phyloP scores from a whole-genome alignment of 2,113 vertebrate genomes.

The Sceloporus tristichus region DNA sequence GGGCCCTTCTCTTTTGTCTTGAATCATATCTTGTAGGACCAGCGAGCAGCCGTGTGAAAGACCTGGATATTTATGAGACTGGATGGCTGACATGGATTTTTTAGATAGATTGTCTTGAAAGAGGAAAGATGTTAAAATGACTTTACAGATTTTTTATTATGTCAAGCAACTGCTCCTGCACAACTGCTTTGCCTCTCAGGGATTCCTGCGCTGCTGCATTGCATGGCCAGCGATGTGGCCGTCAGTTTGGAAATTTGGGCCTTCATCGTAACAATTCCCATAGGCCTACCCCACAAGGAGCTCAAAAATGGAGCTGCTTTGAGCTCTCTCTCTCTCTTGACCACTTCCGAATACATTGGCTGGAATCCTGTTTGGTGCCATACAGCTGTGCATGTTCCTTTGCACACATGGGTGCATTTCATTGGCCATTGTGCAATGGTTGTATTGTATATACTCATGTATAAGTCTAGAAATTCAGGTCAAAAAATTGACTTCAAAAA shows the following conservation, averaged over 20 bases:
- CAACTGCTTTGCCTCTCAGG: background rate
- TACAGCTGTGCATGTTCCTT: too few relatives aligned
- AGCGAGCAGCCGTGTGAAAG: background rate
- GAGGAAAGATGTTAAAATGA: background rate
- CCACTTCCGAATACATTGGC: too few relatives aligned
- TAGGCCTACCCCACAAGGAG: background rate
- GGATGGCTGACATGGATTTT: background rate
- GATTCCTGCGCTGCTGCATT: background rate
- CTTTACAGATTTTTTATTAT: background rate
- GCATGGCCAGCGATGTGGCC: too few relatives aligned
- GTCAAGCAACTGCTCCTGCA: background rate
- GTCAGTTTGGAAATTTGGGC: too few relatives aligned
- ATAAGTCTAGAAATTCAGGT: too few relatives aligned
- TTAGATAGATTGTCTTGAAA: background rate
- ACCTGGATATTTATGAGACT: conserved; percentile 23
- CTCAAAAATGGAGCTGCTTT: background rate
- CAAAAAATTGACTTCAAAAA: too few relatives aligned
- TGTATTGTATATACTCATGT: too few relatives aligned
- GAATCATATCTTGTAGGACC: background rate
- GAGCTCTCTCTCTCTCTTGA: too few relatives aligned
- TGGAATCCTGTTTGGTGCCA: too few relatives aligned
- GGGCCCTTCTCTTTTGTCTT: background rate
- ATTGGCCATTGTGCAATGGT: too few relatives aligned
- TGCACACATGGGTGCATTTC: too few relatives aligned
- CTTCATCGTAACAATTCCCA: too few relatives aligned